A percentile compares a stretch with the other conserved stretches of the same genome.
These are phyloP conservation scores for Tragulus kanchil DNA, from an alignment of 2,113 vertebrate genomes.

Conservation along the genomic window DNA sequence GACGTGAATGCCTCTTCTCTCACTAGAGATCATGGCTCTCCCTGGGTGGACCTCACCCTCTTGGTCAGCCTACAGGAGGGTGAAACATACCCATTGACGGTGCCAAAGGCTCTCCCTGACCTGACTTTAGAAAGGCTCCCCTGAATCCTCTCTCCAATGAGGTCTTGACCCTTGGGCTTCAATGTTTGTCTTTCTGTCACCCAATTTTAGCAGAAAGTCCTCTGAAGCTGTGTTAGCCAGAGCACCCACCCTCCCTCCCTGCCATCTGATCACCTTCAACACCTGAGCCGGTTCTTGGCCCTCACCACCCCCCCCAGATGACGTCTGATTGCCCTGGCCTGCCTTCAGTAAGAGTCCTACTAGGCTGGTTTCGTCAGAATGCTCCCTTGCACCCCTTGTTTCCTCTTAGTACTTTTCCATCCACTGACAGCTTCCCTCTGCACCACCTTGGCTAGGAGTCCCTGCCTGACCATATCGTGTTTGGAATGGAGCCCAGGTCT, in stretches of 20 bases:
- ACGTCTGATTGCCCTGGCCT: background rate
- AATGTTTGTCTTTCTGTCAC: background rate
- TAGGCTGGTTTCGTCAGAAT: background rate
- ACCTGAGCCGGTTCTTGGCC: accelerated
- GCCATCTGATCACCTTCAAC: background rate
- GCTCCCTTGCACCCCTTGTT: accelerated
- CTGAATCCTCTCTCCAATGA: background rate
- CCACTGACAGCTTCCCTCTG: background rate
- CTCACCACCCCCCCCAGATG: background rate
- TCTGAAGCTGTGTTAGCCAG: background rate
- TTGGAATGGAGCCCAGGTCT: background rate
- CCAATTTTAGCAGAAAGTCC: background rate
- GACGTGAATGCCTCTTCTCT: accelerated
- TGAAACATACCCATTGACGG: background rate
- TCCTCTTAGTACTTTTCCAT: background rate
- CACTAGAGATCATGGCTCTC: background rate
- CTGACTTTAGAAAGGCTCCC: background rate
- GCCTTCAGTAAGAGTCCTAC: background rate
- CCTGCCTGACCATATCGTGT: accelerated
- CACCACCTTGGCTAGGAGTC: background rate
- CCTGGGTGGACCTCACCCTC: background rate
- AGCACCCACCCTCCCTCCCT: background rate
- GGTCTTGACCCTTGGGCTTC: background rate
- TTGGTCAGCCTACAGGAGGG: background rate
- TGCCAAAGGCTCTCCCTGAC: background rate